Evolutionary conservation across 2,888 invertebrate species (phyloP), one percentile per base, ranked within the genome.

Genomic region (Diaphora mendica): DNA sequence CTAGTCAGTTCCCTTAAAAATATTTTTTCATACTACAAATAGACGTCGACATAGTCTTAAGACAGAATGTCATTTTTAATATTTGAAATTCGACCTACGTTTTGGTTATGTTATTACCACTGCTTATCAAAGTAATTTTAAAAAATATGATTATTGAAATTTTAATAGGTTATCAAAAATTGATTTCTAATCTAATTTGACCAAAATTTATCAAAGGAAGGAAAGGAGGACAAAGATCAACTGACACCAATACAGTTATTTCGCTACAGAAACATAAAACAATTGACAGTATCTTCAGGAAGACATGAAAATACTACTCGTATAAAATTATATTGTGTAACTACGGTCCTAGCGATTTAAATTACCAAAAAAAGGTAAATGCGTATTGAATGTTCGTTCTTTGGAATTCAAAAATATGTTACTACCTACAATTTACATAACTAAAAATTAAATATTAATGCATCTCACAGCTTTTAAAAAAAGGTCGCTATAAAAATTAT

Each of bases 401-500:
- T 48, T 48, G 62, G 26, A 70, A 26, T 70, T 62, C 20, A 30
- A 70, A 70, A 59, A 59, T n/a, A 39, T n/a, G 23, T 65, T 64
- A n/a, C 11, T 62, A 70, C 71, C 72, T 73, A 77, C 77, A 68
- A 75, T 80, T 77, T 77, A 73, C 74, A 78, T 74, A 76, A 72
- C 59, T 59, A 55, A 68, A 68, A 33, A 42, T 44, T 75, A 73
- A 72, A 67, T 69, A 70, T 68, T 44, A 77, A 73, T 75, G 73
- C 72, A 74, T 69, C 23, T 62, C 77, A 80, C 64, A 74, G 74
- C 73, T 72, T 69, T 64, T 64, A 65, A 77, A 74, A 75, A 67
- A 74, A 64, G 3, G 68, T 71, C 20, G 42, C 55, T 64, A 48
- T 39, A 33, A 71, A 51, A 74, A 75, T 76, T 71, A 75, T 70